A percentile compares a stretch with the other conserved stretches of the same genome.
phyloP scores from a whole-genome alignment of 2,113 vertebrate genomes.

The Phaethornis superciliosus region DNA sequence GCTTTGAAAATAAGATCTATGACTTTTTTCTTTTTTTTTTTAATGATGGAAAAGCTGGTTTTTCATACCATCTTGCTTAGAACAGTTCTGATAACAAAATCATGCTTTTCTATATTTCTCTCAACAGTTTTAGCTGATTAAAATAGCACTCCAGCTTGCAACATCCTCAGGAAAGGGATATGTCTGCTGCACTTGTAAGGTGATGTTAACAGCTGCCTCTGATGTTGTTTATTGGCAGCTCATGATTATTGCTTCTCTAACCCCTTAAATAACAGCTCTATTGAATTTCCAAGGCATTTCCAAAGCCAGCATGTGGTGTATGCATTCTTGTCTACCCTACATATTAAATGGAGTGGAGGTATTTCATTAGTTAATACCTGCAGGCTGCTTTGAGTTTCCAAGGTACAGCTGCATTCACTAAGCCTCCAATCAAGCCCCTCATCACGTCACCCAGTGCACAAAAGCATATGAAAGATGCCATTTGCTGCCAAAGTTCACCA shows the following conservation, averaged over 20 bases:
- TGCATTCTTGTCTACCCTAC: not conserved
- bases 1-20: not conserved
- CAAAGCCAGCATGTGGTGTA: fast-evolving
- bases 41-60: not conserved
- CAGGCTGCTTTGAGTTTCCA: not conserved
- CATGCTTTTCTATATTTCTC: not conserved
- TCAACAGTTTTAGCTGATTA: constrained; percentile 18
- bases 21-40: not conserved
- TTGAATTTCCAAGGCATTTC: constrained; percentile 7
- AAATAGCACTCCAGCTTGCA: constrained; percentile 13
- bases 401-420: not conserved
- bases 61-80: not conserved
- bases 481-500: constrained; percentile 13
- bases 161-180: not conserved
- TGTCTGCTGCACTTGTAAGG: not conserved
- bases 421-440: not conserved
- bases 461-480: not conserved
- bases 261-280: not conserved
- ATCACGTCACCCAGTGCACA: not conserved
- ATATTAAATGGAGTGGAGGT: not conserved
- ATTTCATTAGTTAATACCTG: not conserved
- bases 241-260: not conserved
- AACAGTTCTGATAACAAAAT: constrained; percentile 29
- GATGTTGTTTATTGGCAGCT: not conserved
- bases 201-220: not conserved